Base-by-base conservation (phyloP, 2,797 vertebrate species). In the Sorex maritimensis region DNA sequence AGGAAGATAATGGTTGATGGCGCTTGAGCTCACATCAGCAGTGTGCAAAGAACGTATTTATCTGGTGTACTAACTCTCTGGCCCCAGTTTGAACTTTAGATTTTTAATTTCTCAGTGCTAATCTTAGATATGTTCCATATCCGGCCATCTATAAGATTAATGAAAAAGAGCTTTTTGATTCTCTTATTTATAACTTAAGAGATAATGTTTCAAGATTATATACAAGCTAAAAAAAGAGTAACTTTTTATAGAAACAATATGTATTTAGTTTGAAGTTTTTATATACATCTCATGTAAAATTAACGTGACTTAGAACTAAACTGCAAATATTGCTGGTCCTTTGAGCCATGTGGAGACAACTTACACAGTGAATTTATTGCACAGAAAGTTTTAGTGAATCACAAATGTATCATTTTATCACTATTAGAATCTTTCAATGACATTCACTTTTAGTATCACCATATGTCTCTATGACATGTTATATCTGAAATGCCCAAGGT, bases 251-350 rank as follows among this genome's bases (percentile, higher is more conserved):
- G 78, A 96, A 91, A 92, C 65, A 79, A 78, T 11, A 92, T 91
- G 5, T 96, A 95, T 91, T 92, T 84, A 81, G 46, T 46, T 81
- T 93, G 84, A 95, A 78, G 72, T 58, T 94, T 96, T 96, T 94
- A 88, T 88, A 88, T 3, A 81, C 41, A 92, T 24, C 58, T 96
- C 78, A 91, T 92, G 67, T 91, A 94, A 96, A 91, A 94, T 88
- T 89, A 93, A 96, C 88, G 61, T 73, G 74, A 71, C 49, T 21
- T 55, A 91, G 49, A 89, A 86, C 52, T 77, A 82, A 68, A 88
- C 21, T 75, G 13, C 2, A 13, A 2, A 71, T 23, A 82, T 12
- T 1, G 28, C 26, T 30, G 46, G 73, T 11, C 30, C 58, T 84
- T 52, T 73, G 63, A 92, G 65, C 52, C 94, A 74, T 28, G 38